Evolutionary conservation across 23 tunicate genomes (phyloP), one percentile per base, ranked within the genome.

Genomic region (Halocynthia aurantium): DNA sequence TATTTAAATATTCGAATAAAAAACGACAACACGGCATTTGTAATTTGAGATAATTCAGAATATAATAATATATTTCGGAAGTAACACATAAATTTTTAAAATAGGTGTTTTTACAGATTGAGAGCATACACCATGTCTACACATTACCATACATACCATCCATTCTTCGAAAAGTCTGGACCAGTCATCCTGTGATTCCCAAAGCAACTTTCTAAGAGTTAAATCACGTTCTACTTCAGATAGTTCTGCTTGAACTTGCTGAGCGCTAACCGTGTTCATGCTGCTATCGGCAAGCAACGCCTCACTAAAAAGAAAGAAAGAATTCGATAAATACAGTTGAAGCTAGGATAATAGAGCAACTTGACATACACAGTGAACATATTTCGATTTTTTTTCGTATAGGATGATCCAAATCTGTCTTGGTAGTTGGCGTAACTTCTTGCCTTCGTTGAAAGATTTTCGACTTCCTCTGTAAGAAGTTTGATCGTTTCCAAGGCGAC

Each of bases 111-210:
- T 31, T 31, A 31, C 44, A 31, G 44, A 31, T 31, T 31, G 44
- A 31, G 44, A 31, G 4, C 44, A 31, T 31, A 31, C 44, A 31
- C 44, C 44, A 31, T 31, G 44, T 31, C 2, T 31, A 31, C 2
- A 31, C 44, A 31, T 31, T 31, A 31, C 44, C 2, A 17, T n/a
- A 68, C 50, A 8, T 50, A 86, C 98, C 77, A 72, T 86, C 98
- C 98, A 92, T 50, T 86, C 88, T 50, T 83, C 78, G 19, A 87
- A 81, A 50, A 86, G 85, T 75, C 89, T 82, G 10, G 71, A 76
- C 98, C 98, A 92, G 67, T 92, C 98, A 74, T 82, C 92, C 53
- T 77, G 80, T 6, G 92, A 86, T 60, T 92, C 92, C 98, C 98
- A 92, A 52, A 92, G 82, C 22, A 92, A 55, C 69, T 92, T 92